Conservation (phyloP, 2,113 vertebrate genomes). For the Phaetusa simplex region DNA sequence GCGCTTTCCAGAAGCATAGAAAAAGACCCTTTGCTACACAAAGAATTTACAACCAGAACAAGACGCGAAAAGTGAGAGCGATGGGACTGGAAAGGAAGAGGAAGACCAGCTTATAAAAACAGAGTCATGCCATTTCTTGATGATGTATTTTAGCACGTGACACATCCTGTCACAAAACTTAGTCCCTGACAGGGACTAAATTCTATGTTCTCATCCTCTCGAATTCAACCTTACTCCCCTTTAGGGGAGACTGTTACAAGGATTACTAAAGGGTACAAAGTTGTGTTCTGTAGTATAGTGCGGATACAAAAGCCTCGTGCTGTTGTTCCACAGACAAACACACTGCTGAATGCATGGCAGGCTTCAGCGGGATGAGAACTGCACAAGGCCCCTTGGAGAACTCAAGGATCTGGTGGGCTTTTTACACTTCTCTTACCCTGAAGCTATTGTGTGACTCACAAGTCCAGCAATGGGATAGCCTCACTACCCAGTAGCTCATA, state of each 20-base stretch:
- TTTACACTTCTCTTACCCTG: background rate
- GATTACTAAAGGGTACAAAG: background rate
- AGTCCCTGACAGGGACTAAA: background rate
- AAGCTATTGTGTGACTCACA: background rate
- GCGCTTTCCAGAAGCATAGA: background rate
- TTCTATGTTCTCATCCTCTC: background rate
- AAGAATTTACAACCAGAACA: background rate
- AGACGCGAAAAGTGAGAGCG: background rate
- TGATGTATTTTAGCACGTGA: background rate
- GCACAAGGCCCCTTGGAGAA: background rate
- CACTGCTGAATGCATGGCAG: background rate
- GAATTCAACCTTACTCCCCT: background rate
- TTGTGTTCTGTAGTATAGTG: background rate
- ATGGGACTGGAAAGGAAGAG: background rate
- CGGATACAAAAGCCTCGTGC: background rate
- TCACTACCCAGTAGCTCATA: background rate
- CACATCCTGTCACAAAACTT: background rate
- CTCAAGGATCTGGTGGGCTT: background rate
- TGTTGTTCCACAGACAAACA: background rate
- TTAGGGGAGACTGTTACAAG: background rate
- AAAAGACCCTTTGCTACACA: background rate
- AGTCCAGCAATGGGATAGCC: no score
- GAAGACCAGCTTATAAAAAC: background rate
- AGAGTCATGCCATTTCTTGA: background rate
- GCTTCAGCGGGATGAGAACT: background rate